A percentile compares a stretch with the other conserved stretches of the same genome.
Evolutionary conservation across 2,797 vertebrate genomes (phyloP).

Genomic region (Numenius phaeopus): DNA sequence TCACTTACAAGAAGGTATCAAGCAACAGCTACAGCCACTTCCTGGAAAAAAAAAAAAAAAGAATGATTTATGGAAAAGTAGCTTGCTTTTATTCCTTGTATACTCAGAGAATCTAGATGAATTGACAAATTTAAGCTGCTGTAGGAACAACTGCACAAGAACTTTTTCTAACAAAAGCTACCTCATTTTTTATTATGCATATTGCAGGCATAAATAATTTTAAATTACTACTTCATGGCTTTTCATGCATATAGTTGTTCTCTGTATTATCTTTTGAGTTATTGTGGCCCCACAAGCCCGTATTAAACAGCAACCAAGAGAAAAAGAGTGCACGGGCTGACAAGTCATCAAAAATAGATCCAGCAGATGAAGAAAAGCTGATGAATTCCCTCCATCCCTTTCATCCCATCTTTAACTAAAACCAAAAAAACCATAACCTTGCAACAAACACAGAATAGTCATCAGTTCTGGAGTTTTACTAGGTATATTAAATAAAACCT

Average conservation of each 20-base stretch:
- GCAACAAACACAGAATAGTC: not conserved
- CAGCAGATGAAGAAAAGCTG: not conserved
- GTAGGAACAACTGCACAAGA: not conserved
- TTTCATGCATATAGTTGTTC: not conserved
- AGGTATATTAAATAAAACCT: not conserved
- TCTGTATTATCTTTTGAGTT: not conserved
- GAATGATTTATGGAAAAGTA: not conserved
- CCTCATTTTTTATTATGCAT: not conserved
- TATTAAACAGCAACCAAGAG: not conserved
- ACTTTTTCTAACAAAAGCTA: not conserved
- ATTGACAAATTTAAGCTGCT: not conserved
- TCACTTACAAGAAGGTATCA: not conserved
- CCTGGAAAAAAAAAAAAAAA: not conserved
- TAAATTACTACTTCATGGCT: not conserved
- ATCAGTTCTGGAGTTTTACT: not conserved
- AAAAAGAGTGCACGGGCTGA: not conserved
- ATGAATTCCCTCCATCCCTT: not conserved
- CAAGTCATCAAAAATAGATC: not conserved
- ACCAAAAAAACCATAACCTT: not conserved
- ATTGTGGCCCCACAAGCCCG: not conserved
- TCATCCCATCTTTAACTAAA: not conserved
- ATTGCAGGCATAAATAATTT: not conserved
- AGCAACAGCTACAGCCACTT: constrained; percentile 11
- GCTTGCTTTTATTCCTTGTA: not conserved
- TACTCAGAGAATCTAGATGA: not conserved